Evolutionary conservation across 2,113 vertebrate species (phyloP).

Genomic region (Odontesthes bonariensis): DNA sequence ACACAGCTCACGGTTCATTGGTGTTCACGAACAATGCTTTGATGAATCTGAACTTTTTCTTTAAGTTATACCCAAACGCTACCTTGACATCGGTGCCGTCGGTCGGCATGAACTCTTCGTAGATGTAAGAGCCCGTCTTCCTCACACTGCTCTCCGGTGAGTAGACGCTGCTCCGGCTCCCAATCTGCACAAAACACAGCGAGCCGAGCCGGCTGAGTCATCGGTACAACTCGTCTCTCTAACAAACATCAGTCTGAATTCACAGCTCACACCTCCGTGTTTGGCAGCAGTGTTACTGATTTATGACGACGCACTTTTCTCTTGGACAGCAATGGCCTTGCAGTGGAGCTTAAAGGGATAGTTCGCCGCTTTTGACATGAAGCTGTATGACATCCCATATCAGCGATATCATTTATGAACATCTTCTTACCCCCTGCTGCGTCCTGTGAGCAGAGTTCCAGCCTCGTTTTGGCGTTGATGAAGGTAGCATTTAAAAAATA

Average conservation of each 20-base stretch:
- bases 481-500: too few relatives aligned
- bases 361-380: too few relatives aligned
- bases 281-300: not conserved
- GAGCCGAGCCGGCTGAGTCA: not conserved
- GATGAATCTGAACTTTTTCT: too few relatives aligned
- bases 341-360: too few relatives aligned
- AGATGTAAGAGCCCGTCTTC: slow-evolving; percentile 98
- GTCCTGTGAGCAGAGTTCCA: too few relatives aligned
- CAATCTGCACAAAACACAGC: slow-evolving; percentile 85
- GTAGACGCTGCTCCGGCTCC: slow-evolving; percentile 97
- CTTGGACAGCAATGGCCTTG: not conserved
- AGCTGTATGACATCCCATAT: too few relatives aligned
- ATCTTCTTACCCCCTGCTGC: too few relatives aligned
- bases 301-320: slow-evolving; percentile 1
- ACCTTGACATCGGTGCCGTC: slow-evolving; percentile 99
- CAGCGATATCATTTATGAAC: too few relatives aligned
- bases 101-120: slow-evolving; percentile 99
- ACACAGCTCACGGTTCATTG: not conserved
- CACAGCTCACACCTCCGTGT: not conserved
- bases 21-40: too few relatives aligned
- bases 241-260: not conserved
- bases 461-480: too few relatives aligned
- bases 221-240: too few relatives aligned
- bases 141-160: slow-evolving; percentile 97
- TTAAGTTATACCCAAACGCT: too few relatives aligned